Evolutionary conservation across 2,797 vertebrate species (phyloP).

Genomic region (Melanotaenia boesemani): DNA sequence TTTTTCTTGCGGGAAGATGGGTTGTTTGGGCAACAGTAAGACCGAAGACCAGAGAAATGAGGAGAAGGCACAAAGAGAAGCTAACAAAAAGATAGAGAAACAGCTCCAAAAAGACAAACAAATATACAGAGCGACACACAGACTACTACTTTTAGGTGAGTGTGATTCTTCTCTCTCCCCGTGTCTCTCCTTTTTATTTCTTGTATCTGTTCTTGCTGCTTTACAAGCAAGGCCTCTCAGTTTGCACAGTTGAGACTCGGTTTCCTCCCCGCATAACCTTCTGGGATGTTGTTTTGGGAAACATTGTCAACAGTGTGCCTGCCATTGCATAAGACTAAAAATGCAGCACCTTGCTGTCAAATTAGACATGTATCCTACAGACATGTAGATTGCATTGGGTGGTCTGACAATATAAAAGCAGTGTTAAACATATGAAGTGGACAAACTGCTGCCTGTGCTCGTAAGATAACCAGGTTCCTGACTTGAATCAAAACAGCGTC

Average conservation of each 20-base stretch:
- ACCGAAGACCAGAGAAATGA: constrained; percentile 98
- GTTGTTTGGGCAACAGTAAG: constrained; percentile 96
- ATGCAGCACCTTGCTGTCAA: constrained; percentile 50
- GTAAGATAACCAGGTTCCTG: neutral
- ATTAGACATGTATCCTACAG: neutral
- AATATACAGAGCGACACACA: constrained; percentile 95
- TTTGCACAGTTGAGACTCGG: constrained; percentile 49
- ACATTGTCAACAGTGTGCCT: constrained; percentile 71
- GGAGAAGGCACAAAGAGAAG: constrained; percentile 95
- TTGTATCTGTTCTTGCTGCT: neutral
- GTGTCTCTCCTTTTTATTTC: neutral
- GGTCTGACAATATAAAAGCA: no score
- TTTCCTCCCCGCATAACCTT: constrained; percentile 65
- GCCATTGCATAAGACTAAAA: constrained; percentile 64
- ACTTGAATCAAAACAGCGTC: neutral
- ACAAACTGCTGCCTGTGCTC: neutral
- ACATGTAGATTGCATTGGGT: neutral
- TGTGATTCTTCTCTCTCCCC: constrained; percentile 9
- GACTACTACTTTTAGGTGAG: constrained; percentile 94
- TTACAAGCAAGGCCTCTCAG: constrained; percentile 39
- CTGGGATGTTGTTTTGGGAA: constrained; percentile 75
- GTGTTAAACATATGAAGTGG: neutral
- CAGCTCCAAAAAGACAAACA: constrained; percentile 98
- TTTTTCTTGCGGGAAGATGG: constrained; percentile 89
- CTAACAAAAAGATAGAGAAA: constrained; percentile 97